Evolutionary conservation across 2,888 invertebrate species (phyloP).

Genomic region (Portevinia maculata): DNA sequence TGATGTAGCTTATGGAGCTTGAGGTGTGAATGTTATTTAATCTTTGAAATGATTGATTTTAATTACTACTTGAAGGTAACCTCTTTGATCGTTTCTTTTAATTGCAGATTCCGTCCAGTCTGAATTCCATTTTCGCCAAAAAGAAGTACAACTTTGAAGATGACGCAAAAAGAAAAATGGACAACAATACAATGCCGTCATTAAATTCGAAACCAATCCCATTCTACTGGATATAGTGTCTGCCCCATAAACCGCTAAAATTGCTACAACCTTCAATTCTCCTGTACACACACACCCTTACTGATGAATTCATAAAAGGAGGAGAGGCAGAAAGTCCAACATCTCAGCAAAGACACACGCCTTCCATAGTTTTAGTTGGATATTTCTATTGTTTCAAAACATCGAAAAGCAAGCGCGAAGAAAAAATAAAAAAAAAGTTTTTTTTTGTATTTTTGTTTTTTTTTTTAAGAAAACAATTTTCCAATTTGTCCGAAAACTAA

Average conservation of each 20-base stretch:
- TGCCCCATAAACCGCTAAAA: slow-evolving; percentile 9
- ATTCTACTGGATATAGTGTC: slow-evolving; percentile 65
- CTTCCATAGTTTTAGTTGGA: slow-evolving; percentile 54
- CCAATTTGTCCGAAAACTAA: slow-evolving; percentile 50
- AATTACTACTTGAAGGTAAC: not conserved
- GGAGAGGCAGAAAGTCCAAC: slow-evolving; percentile 5
- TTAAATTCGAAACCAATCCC: slow-evolving; percentile 65
- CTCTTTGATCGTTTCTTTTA: slow-evolving; percentile 8
- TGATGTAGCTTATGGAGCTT: slow-evolving; percentile 6
- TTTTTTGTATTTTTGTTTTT: not conserved
- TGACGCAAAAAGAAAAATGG: slow-evolving; percentile 65
- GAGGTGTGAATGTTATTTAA: slow-evolving; percentile 25
- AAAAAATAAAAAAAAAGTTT: slow-evolving; percentile 14
- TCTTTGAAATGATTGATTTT: slow-evolving; percentile 4
- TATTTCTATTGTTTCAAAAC: slow-evolving; percentile 50
- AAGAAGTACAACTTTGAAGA: slow-evolving; percentile 24
- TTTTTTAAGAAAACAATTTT: slow-evolving; percentile 33
- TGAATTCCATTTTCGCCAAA: not conserved
- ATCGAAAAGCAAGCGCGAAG: slow-evolving; percentile 7
- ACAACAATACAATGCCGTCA: slow-evolving; percentile 66
- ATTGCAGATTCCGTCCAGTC: slow-evolving; percentile 70
- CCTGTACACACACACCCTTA: not conserved
- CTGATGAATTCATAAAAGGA: slow-evolving; percentile 54
- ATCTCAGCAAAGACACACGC: slow-evolving; percentile 44
- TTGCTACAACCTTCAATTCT: not conserved